Conservation (phyloP, 2,113 vertebrate genomes). For the Petroica traversi region DNA sequence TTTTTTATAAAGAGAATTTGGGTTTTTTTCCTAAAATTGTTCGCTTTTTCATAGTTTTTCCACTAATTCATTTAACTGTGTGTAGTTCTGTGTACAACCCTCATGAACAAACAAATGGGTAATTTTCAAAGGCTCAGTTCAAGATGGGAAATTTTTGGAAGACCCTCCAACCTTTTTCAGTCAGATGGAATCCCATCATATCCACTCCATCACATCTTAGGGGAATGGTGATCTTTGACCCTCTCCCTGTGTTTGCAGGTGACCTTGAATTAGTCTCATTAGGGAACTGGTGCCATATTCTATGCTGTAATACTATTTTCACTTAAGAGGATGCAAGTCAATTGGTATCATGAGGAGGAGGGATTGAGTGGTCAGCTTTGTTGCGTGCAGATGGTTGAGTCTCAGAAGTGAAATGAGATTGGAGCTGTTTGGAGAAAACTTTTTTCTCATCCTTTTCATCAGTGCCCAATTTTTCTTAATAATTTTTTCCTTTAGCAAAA, state of each 20-base stretch:
- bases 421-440: background rate
- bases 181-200: background rate
- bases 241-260: background rate
- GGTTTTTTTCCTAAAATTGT: background rate
- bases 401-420: background rate
- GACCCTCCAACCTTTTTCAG: background rate
- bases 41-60: background rate
- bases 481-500: background rate
- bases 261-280: background rate
- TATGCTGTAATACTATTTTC: background rate
- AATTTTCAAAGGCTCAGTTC: background rate
- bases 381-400: background rate
- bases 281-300: background rate
- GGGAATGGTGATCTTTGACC: rapidly evolving
- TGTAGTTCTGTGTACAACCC: background rate
- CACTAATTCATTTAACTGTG: background rate
- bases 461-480: background rate
- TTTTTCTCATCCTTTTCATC: background rate
- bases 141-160: background rate
- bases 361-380: background rate
- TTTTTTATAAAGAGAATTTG: background rate
- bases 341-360: background rate
- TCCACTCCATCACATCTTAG: background rate
- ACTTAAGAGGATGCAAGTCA: background rate
- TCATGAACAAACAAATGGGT: background rate